These are phyloP conservation scores for Sphaeramia orbicularis DNA, from an alignment of 2,797 vertebrate genomes.

Conservation along the genomic window DNA sequence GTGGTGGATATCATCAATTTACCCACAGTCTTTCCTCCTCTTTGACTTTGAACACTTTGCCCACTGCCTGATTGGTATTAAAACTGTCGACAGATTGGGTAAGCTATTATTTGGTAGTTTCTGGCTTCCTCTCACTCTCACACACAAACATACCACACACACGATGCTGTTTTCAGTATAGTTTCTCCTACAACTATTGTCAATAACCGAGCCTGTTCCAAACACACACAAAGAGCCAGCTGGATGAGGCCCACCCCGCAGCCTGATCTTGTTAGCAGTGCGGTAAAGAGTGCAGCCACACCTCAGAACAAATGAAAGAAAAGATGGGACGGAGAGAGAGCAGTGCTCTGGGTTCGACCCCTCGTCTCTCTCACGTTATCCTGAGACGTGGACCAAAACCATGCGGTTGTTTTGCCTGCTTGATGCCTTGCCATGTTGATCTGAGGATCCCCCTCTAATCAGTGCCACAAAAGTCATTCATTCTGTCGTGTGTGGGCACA, in stretches of 20 bases:
- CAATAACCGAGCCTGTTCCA: slow-evolving; percentile 58
- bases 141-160: slow-evolving; percentile 22
- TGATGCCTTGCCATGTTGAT: slow-evolving; percentile 28
- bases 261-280: slow-evolving; percentile 83
- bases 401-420: slow-evolving; percentile 48
- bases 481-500: slow-evolving; percentile 41
- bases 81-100: slow-evolving; percentile 61
- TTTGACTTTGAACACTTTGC: slow-evolving; percentile 58
- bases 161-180: slow-evolving; percentile 52
- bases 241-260: slow-evolving; percentile 77
- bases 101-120: slow-evolving; percentile 55
- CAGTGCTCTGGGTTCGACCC: slow-evolving; percentile 44
- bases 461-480: slow-evolving; percentile 27
- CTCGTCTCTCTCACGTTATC: slow-evolving; percentile 68
- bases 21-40: slow-evolving; percentile 40
- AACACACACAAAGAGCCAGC: slow-evolving; percentile 69
- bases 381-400: slow-evolving; percentile 46
- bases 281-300: slow-evolving; percentile 73
- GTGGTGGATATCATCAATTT: slow-evolving; percentile 57
- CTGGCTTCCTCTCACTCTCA: neutral
- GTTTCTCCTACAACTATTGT: slow-evolving; percentile 65
- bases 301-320: slow-evolving; percentile 72
- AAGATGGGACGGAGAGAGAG: slow-evolving; percentile 56
- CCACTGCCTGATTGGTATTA: slow-evolving; percentile 57
- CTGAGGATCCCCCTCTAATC: slow-evolving; percentile 13